phyloP scores from a whole-genome alignment of 2,888 invertebrate genomes.

The Acanthosoma haemorrhoidale region DNA sequence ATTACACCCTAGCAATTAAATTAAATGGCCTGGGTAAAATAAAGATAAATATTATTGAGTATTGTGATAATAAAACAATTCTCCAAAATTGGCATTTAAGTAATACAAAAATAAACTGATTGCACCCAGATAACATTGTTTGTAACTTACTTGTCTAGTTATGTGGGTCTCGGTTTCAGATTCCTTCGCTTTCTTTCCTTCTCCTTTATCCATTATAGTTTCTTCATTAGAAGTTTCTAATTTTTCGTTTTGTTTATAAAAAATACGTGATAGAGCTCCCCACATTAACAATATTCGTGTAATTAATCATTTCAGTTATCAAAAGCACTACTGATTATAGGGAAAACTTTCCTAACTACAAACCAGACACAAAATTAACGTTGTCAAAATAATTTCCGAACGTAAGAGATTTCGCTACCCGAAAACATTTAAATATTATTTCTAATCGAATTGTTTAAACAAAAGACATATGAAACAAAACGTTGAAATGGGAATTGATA shows the following conservation, averaged over 20 bases:
- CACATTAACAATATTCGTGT: constrained; percentile 36
- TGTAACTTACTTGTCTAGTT: constrained; percentile 36
- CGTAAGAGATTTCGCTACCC: not conserved
- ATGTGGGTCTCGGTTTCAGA: constrained; percentile 34
- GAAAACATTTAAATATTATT: not conserved
- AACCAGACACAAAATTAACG: not conserved
- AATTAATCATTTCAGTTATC: constrained; percentile 23
- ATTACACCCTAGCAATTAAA: too few species aligned
- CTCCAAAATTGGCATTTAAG: too few species aligned
- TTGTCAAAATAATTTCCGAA: not conserved
- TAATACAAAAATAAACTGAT: too few species aligned
- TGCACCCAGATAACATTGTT: too few species aligned
- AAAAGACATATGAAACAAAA: not conserved
- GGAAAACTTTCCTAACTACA: not conserved
- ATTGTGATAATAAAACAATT: too few species aligned
- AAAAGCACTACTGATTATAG: not conserved
- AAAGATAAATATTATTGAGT: too few species aligned
- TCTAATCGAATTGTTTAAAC: not conserved
- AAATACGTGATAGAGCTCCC: constrained; percentile 38
- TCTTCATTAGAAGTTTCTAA: constrained; percentile 36
- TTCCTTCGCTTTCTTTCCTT: constrained; percentile 33
- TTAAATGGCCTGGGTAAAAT: too few species aligned
- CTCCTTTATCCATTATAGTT: constrained; percentile 36
- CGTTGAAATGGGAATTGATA: not conserved
- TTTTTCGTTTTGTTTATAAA: constrained; percentile 36